These are phyloP conservation scores for Napeogenes inachia DNA, from an alignment of 2,888 invertebrate genomes.

Conservation along the genomic window DNA sequence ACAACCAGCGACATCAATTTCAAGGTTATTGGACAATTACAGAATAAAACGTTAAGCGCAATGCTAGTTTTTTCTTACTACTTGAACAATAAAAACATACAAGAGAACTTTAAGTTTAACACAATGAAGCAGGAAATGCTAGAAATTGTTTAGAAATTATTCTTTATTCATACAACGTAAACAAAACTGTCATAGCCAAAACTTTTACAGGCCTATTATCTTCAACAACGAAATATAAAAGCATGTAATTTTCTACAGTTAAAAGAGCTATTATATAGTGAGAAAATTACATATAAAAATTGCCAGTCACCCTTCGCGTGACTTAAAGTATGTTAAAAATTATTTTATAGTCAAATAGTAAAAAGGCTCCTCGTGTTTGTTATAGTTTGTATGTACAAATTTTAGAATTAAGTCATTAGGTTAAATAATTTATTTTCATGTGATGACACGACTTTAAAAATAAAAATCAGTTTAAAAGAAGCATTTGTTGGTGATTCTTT, in stretches of 20 bases:
- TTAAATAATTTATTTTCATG: slow-evolving; percentile 25
- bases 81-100: too few species aligned
- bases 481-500: not conserved
- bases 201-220: not conserved
- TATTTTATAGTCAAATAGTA: slow-evolving; percentile 23
- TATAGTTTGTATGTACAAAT: slow-evolving; percentile 20
- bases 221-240: not conserved
- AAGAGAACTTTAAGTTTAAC: too few species aligned
- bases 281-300: not conserved
- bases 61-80: too few species aligned
- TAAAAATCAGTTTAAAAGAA: not conserved
- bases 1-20: too few species aligned
- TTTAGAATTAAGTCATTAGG: slow-evolving; percentile 27
- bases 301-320: slow-evolving; percentile 19
- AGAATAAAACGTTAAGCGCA: too few species aligned
- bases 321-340: slow-evolving; percentile 19
- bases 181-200: not conserved
- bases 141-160: too few species aligned
- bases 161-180: too few species aligned
- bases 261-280: slow-evolving; percentile 1
- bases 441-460: slow-evolving; percentile 23
- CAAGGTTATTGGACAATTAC: too few species aligned
- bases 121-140: too few species aligned
- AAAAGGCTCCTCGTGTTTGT: slow-evolving; percentile 26
- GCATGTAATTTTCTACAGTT: slow-evolving; percentile 1